Percentiles rank a stretch among this genome's conserved stretches.
Evolutionary conservation across 2,888 invertebrate species (phyloP).

Genomic region (Synergus japonicus): DNA sequence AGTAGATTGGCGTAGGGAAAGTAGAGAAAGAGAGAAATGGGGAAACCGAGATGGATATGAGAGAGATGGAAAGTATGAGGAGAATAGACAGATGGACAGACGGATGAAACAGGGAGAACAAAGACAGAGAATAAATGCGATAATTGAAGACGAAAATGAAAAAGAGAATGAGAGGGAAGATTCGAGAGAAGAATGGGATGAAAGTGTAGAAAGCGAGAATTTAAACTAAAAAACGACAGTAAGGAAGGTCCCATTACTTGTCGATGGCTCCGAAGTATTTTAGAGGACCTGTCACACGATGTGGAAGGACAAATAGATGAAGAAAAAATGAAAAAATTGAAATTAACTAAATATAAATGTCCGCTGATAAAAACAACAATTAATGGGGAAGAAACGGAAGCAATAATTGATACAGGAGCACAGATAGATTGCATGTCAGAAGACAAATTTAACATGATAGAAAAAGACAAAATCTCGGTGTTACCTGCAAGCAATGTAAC

Average conservation of each 20-base stretch:
- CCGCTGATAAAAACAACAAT: neutral
- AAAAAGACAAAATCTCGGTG: neutral
- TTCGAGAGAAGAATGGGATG: too few relatives aligned
- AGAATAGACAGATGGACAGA: neutral
- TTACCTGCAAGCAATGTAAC: neutral
- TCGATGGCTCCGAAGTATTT: neutral
- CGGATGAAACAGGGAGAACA: neutral
- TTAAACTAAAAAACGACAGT: neutral
- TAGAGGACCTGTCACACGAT: neutral
- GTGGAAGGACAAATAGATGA: neutral
- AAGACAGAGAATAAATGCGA: neutral
- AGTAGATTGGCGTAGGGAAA: neutral
- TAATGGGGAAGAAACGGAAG: neutral
- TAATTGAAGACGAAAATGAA: neutral
- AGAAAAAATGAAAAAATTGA: neutral
- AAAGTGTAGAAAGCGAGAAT: neutral
- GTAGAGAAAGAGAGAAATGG: neutral
- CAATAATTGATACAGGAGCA: neutral
- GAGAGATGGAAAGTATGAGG: neutral
- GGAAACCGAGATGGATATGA: neutral
- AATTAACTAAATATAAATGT: neutral
- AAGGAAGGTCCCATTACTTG: neutral
- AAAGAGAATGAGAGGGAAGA: neutral
- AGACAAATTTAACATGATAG: neutral
- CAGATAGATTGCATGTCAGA: neutral